phyloP scores from a whole-genome alignment of 2,888 invertebrate species.

The Epistrophe grossulariae region DNA sequence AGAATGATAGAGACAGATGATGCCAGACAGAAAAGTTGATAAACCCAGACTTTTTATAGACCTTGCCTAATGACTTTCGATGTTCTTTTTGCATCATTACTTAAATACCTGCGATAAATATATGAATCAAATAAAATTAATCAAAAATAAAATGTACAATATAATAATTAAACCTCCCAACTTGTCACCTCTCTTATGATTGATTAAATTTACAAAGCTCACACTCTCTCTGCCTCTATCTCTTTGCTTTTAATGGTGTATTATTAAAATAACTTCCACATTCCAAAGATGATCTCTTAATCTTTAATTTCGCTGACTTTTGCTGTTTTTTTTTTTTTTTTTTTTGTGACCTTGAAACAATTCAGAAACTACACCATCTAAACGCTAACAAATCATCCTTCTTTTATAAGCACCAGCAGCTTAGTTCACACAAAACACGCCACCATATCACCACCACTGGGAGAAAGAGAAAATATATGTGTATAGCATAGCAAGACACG shows the following conservation, averaged over 20 bases:
- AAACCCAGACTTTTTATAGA: no score
- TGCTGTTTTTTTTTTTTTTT: neutral
- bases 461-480: neutral
- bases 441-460: constrained; percentile 5
- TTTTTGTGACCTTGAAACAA: constrained; percentile 17
- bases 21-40: no score
- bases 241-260: neutral
- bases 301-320: constrained; percentile 19
- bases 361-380: constrained; percentile 18
- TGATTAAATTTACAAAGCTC: constrained; percentile 7
- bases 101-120: no score
- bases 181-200: constrained; percentile 16
- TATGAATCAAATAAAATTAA: no score
- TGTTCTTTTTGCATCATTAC: no score
- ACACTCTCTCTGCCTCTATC: neutral
- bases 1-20: no score
- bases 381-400: constrained; percentile 11
- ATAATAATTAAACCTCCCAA: neutral
- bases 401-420: constrained; percentile 8
- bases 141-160: no score
- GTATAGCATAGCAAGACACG: constrained; percentile 30
- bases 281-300: constrained; percentile 22
- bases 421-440: constrained; percentile 29
- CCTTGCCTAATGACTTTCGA: no score
- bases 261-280: constrained; percentile 10